These are phyloP conservation scores for Dioctria linearis DNA, from an alignment of 2,888 invertebrate species.

Conservation along the genomic window DNA sequence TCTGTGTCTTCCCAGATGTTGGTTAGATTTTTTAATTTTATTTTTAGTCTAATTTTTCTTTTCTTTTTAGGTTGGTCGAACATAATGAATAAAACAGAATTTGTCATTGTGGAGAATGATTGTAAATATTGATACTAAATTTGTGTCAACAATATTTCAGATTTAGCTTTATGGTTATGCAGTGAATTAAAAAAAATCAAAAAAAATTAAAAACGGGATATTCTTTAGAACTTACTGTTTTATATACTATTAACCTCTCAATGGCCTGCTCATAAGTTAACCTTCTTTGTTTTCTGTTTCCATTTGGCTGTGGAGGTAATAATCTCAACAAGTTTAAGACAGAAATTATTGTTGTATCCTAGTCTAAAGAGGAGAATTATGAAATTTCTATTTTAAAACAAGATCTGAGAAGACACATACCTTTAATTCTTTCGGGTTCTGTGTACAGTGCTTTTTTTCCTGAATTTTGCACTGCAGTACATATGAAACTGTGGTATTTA, in stretches of 20 bases:
- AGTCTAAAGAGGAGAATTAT: neutral
- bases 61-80: no score
- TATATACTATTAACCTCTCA: neutral
- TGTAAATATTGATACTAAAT: no score
- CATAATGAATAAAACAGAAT: no score
- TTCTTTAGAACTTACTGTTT: neutral
- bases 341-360: neutral
- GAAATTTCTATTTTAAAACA: neutral
- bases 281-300: neutral
- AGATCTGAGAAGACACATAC: neutral
- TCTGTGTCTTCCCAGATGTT: no score
- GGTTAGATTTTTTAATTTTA: no score
- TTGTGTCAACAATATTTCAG: no score
- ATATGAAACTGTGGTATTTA: neutral
- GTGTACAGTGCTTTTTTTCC: neutral
- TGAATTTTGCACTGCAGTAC: neutral
- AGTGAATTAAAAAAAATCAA: neutral
- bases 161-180: no score
- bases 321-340: neutral
- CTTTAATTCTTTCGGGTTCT: conserved; percentile 7
- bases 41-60: no score
- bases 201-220: neutral
- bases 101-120: no score
- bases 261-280: neutral
- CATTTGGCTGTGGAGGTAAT: neutral